Evolutionary conservation across 1,140 invertebrate genomes (phyloP).

Genomic region (Bactericera cockerelli): DNA sequence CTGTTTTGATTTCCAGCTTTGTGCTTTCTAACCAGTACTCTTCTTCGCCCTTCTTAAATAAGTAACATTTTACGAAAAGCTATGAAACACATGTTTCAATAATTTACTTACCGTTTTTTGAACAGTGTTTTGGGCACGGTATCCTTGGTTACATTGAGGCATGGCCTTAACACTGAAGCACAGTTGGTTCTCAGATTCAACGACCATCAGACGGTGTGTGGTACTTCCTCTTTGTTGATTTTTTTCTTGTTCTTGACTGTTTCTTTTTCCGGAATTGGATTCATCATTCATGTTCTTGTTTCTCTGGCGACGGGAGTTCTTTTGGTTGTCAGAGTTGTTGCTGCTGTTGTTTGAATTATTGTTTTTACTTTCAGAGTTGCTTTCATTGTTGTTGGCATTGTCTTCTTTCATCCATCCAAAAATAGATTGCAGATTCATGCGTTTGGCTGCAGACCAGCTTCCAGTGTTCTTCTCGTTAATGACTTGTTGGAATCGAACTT

Average conservation of each 20-base stretch:
- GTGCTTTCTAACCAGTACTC: too few relatives aligned
- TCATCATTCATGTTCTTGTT: too few relatives aligned
- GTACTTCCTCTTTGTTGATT: background rate
- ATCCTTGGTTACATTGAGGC: slow-evolving; percentile 7
- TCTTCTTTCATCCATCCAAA: slow-evolving; percentile 7
- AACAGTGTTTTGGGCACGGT: slow-evolving; percentile 3
- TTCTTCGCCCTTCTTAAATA: too few relatives aligned
- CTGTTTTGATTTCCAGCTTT: too few relatives aligned
- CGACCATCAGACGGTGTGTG: slow-evolving; percentile 1
- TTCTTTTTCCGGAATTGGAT: too few relatives aligned
- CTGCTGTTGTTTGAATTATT: background rate
- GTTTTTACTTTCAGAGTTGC: slow-evolving; percentile 12
- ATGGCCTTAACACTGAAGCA: background rate
- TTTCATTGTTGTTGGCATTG: slow-evolving; percentile 16
- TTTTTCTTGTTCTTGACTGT: slow-evolving; percentile 15
- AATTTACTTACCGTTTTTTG: background rate
- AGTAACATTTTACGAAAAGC: too few relatives aligned
- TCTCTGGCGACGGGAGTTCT: background rate
- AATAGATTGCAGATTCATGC: background rate
- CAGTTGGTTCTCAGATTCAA: background rate
- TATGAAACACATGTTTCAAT: too few relatives aligned
- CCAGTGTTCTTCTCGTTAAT: slow-evolving; percentile 30
- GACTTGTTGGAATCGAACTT: slow-evolving; percentile 22
- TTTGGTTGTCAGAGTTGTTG: background rate
- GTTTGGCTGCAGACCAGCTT: background rate